A percentile compares a stretch with the other conserved stretches of the same genome.
Evolutionary conservation across 30 jellyfish, hydroid and myxozoan genomes (phyloP).

Genomic region (Chironex yamaguchii): DNA sequence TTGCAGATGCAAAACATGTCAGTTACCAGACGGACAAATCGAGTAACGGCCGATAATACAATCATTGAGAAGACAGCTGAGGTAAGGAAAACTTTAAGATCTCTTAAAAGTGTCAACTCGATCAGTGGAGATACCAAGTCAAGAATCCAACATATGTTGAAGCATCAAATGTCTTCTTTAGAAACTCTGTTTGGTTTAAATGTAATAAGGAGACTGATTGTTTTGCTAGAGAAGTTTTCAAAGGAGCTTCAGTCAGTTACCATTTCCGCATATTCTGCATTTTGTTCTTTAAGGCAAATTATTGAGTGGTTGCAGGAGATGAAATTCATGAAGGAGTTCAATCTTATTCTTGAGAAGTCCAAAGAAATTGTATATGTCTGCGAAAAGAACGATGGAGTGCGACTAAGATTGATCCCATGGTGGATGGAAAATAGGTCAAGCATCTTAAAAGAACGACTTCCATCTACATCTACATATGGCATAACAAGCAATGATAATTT

Average conservation of each 20-base stretch:
- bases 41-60: not conserved
- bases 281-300: not conserved
- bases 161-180: constrained; percentile 10
- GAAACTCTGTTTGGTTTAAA: constrained; percentile 21
- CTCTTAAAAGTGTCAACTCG: constrained; percentile 8
- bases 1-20: constrained; percentile 1
- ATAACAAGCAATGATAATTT: constrained; percentile 15
- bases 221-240: constrained; percentile 21
- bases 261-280: constrained; percentile 19
- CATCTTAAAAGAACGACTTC: constrained; percentile 17
- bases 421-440: constrained; percentile 14
- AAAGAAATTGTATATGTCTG: constrained; percentile 11
- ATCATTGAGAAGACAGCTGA: constrained; percentile 3
- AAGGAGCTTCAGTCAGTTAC: constrained; percentile 41
- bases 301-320: constrained; percentile 39
- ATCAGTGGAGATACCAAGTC: constrained; percentile 8
- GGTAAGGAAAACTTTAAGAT: constrained; percentile 12
- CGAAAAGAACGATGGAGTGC: constrained; percentile 22
- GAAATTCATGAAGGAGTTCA: constrained; percentile 8
- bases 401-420: constrained; percentile 24
- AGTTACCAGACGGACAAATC: no score
- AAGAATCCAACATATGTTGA: constrained; percentile 1
- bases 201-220: constrained; percentile 15
- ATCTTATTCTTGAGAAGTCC: constrained; percentile 11
- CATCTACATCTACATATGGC: constrained; percentile 14